phyloP scores from a whole-genome alignment of 2,888 invertebrate species.

The Papilio gigon region DNA sequence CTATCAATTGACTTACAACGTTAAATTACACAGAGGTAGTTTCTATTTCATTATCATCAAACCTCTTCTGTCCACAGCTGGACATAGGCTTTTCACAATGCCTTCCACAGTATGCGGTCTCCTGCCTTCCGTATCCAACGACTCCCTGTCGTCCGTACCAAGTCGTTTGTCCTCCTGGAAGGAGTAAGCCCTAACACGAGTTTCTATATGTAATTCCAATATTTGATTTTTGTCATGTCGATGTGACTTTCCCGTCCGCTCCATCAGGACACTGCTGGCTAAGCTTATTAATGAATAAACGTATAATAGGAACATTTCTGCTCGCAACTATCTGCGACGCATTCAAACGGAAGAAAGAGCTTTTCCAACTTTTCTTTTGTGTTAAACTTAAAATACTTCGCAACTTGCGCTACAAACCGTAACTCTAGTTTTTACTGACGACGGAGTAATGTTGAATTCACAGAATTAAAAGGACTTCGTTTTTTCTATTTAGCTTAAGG shows the following conservation, averaged over 20 bases:
- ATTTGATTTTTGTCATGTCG: no score
- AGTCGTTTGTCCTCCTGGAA: no score
- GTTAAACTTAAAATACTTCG: slow-evolving; percentile 30
- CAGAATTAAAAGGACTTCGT: slow-evolving; percentile 11
- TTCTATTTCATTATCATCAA: no score
- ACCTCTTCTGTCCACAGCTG: no score
- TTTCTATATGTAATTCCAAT: not conserved
- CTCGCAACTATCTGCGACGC: slow-evolving; percentile 6
- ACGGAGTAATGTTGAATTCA: slow-evolving; percentile 18
- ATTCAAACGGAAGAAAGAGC: slow-evolving; percentile 16
- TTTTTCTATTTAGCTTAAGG: slow-evolving; percentile 1
- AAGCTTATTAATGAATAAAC: not conserved
- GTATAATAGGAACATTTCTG: not conserved
- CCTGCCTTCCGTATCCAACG: no score
- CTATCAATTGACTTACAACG: no score
- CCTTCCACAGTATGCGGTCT: no score
- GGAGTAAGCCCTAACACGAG: no score
- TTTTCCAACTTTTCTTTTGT: slow-evolving; percentile 31
- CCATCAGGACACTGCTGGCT: not conserved
- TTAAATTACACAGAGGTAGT: no score
- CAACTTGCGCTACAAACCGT: slow-evolving; percentile 26
- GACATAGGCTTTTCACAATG: no score
- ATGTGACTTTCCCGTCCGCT: no score
- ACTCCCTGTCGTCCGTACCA: no score
- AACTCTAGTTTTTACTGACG: slow-evolving; percentile 30